Conservation (phyloP, 2,888 invertebrate species). For the Amphipyra tragopoginis region DNA sequence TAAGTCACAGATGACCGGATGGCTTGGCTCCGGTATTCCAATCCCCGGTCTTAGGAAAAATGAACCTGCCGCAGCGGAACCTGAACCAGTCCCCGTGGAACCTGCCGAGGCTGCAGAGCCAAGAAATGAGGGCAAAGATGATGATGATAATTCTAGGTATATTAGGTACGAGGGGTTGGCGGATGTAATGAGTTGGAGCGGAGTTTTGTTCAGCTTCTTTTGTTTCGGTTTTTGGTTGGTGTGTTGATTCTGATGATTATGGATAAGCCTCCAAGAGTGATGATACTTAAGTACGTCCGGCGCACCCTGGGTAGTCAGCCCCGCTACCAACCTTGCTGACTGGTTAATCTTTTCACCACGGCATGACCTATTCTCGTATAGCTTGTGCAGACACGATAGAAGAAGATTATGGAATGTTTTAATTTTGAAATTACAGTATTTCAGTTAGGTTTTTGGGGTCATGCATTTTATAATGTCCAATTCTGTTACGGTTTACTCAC, state of each 20-base stretch:
- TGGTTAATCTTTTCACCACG: too few relatives aligned
- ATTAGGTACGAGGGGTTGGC: conserved; percentile 92
- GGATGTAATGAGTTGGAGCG: conserved; percentile 85
- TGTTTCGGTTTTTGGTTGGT: conserved; percentile 60
- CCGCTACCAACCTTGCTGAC: too few relatives aligned
- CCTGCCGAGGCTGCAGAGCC: conserved; percentile 80
- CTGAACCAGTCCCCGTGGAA: conserved; percentile 81
- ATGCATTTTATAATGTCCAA: too few relatives aligned
- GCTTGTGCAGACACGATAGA: too few relatives aligned
- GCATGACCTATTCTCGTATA: too few relatives aligned
- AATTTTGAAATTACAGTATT: too few relatives aligned
- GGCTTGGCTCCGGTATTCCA: conserved; percentile 94
- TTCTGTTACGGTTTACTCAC: too few relatives aligned
- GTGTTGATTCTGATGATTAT: conserved; percentile 44
- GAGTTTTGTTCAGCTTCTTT: conserved; percentile 60
- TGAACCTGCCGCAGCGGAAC: conserved; percentile 88
- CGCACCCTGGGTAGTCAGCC: too few relatives aligned
- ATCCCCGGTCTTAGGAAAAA: conserved; percentile 94
- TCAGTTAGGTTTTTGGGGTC: too few relatives aligned
- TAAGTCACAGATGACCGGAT: conserved; percentile 96
- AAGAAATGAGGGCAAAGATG: conserved; percentile 91
- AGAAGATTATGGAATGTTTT: too few relatives aligned
- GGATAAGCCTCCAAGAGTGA: too few relatives aligned
- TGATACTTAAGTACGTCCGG: too few relatives aligned
- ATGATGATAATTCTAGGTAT: conserved; percentile 97